Percentiles rank a stretch among this genome's conserved stretches.
These are phyloP conservation scores for Ophiothrix spiculata DNA, from an alignment of 35 echinoderm and acorn worm species.

Conservation along the genomic window DNA sequence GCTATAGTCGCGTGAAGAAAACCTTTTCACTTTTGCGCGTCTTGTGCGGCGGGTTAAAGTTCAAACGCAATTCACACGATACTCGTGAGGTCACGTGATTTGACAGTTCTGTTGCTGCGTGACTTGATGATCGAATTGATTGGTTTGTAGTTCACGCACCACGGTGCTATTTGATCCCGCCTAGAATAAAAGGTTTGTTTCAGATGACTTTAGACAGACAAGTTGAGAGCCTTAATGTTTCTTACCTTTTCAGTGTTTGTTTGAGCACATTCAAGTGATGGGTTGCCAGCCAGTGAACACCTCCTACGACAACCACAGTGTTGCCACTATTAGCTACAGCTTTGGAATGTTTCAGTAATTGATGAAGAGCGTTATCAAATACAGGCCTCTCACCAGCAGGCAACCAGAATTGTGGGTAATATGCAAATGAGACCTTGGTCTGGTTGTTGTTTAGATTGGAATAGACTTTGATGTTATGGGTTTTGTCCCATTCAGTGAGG, in stretches of 20 bases:
- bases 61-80: too few species aligned
- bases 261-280: conserved; percentile 79
- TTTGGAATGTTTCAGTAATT: conserved; percentile 45
- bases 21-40: too few species aligned
- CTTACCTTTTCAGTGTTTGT: conserved; percentile 55
- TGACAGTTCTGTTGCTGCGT: too few species aligned
- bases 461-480: conserved; percentile 85
- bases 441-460: conserved; percentile 78
- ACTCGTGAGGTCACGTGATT: too few species aligned
- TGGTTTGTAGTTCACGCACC: too few species aligned
- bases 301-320: conserved; percentile 85
- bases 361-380: conserved; percentile 63
- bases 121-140: too few species aligned
- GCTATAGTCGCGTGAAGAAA: too few species aligned
- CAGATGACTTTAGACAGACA: too few species aligned
- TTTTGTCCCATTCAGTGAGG: conserved; percentile 89
- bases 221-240: too few species aligned
- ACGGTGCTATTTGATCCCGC: too few species aligned
- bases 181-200: too few species aligned
- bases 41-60: too few species aligned
- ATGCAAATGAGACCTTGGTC: conserved; percentile 70
- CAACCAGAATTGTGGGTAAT: conserved; percentile 98
- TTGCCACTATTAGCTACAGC: conserved; percentile 52
- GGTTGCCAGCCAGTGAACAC: conserved; percentile 85
- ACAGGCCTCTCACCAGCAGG: conserved; percentile 69